Evolutionary conservation across 1,140 invertebrate species (phyloP), one percentile per base, ranked within the genome.

Genomic region (Trichonephila clavipes): DNA sequence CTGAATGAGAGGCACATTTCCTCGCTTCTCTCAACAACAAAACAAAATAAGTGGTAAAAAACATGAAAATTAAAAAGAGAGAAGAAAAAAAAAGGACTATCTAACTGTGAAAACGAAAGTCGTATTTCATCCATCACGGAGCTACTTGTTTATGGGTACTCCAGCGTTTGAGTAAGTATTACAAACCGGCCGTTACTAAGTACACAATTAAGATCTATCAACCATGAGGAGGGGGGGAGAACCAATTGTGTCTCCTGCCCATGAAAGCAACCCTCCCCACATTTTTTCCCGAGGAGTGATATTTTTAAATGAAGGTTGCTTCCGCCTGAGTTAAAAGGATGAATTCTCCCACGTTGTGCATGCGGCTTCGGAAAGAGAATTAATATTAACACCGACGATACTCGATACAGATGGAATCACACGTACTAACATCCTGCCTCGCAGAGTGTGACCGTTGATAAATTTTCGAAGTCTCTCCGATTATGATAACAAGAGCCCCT

Each of bases 301-400:
- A 58, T n/a, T 51, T 28, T 59, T 88, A 88, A 61, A 88, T 66
- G 87, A 88, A 69, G 87, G 62, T 69, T 69, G 34, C 62, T 88
- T 88, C 87, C 87, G 87, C 18, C 19, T 62, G 12, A 5, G 62
- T 64, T 28, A 10, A 51, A 24, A 66, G 86, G 86, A 64, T 88
- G 64, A 72, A 28, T 69, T 88, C 64, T 58, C 61, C 87, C 62
- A 16, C 28, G 59, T 24, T 34, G 10, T 64, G 19, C 34, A 21
- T 18, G 12, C 66, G 7, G 28, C 28, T 28, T 24, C 0, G 8
- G 19, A 16, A 59, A 44, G 40, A 83, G 40, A 83, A 83, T 83
- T 58, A 21, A 83, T 83, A 61, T 87, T 64, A 87, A 87, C 85
- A 87, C 28, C n/a, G 62, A 69, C 66, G 87, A 51, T 69, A 69